Conservation (phyloP, 2,888 invertebrate species). For the Molorchus minor region DNA sequence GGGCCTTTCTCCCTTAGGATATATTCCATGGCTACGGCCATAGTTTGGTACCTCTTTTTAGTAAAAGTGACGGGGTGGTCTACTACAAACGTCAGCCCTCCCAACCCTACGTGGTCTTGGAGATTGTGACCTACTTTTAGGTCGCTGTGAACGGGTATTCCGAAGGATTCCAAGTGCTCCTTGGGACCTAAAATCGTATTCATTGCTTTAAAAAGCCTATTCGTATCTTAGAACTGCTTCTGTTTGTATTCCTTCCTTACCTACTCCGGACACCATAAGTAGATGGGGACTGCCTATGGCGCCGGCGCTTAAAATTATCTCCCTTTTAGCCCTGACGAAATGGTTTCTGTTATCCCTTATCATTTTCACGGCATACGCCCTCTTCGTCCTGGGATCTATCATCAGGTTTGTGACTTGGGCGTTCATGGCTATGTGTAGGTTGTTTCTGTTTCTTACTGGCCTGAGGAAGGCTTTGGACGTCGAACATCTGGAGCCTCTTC, state of each 20-base stretch:
- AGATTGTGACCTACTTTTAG: constrained; percentile 84
- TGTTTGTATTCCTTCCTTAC: no score
- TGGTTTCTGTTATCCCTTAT: constrained; percentile 72
- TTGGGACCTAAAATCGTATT: constrained; percentile 68
- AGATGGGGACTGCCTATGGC: constrained; percentile 89
- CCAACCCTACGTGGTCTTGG: constrained; percentile 89
- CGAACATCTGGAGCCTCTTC: constrained; percentile 85
- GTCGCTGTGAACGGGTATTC: constrained; percentile 78
- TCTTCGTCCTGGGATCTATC: constrained; percentile 72
- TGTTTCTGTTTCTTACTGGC: constrained; percentile 78
- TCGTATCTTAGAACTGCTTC: no score
- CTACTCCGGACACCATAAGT: constrained; percentile 88
- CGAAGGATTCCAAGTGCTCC: constrained; percentile 76
- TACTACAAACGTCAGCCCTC: constrained; percentile 83
- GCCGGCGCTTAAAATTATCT: constrained; percentile 87
- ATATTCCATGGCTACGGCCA: constrained; percentile 82
- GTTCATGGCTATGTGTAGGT: constrained; percentile 81
- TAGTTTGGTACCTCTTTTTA: constrained; percentile 78
- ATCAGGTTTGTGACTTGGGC: constrained; percentile 77
- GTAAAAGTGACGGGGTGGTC: constrained; percentile 83
- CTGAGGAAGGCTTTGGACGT: constrained; percentile 89
- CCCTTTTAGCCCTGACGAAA: constrained; percentile 76
- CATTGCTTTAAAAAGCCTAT: no score
- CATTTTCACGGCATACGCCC: constrained; percentile 81
- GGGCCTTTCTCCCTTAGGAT: constrained; percentile 83